A percentile compares a stretch with the other conserved stretches of the same genome.
phyloP scores from a whole-genome alignment of 2,113 vertebrate genomes.

The Aldabrachelys gigantea region DNA sequence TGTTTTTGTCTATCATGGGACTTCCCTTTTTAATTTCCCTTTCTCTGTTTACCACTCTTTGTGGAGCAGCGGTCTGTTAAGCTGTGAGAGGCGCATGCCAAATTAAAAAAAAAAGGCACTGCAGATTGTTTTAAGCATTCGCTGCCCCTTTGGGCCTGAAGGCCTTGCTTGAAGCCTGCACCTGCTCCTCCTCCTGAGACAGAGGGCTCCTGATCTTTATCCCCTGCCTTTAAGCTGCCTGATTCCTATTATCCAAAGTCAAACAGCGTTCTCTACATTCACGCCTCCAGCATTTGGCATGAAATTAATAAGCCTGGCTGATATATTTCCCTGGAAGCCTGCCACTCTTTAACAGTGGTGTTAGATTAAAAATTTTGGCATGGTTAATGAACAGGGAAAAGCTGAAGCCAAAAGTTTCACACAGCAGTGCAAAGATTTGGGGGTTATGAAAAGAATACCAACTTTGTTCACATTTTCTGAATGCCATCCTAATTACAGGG shows the following conservation, averaged over 20 bases:
- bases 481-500: constrained; percentile 84
- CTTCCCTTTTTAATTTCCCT: constrained; percentile 99
- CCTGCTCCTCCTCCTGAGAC: constrained; percentile 97
- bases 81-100: constrained; percentile 90
- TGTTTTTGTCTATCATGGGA: constrained; percentile 98
- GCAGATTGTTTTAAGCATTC: constrained; percentile 98
- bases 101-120: constrained; percentile 89
- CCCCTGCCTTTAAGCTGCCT: constrained; percentile 92
- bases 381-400: constrained; percentile 91
- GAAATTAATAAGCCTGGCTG: constrained; percentile 94
- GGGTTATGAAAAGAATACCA: constrained; percentile 86
- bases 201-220: constrained; percentile 96
- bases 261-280: constrained; percentile 93
- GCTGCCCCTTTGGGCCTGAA: constrained; percentile 95
- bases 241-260: constrained; percentile 93
- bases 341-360: constrained; percentile 91
- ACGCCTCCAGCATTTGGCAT: constrained; percentile 91
- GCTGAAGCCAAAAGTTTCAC: constrained; percentile 88
- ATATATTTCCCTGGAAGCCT: constrained; percentile 92
- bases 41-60: constrained; percentile 99
- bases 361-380: constrained; percentile 94
- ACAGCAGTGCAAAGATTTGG: constrained; percentile 87
- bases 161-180: constrained; percentile 98
- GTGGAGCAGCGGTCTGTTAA: constrained; percentile 98
- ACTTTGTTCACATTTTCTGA: constrained; percentile 84